Percentiles rank a stretch among this genome's conserved stretches.
Conservation (phyloP, 2,888 invertebrate genomes). For the Rotaria magnacalcarata region DNA sequence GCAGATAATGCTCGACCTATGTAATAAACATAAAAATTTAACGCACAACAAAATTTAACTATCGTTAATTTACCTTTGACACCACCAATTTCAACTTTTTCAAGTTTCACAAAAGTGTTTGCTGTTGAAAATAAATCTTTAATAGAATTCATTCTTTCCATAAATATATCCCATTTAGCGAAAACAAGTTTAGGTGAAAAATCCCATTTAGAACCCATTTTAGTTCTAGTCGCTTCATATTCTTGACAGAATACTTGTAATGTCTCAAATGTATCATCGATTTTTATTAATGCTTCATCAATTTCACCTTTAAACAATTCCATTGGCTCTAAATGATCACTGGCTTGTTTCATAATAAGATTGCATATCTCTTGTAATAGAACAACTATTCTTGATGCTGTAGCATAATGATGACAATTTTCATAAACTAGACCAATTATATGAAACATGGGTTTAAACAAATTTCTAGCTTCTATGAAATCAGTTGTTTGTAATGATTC, state of each 20-base stretch:
- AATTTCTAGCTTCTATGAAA: slow-evolving; percentile 71
- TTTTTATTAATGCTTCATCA: slow-evolving; percentile 81
- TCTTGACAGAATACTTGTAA: slow-evolving; percentile 53
- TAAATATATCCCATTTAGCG: slow-evolving; percentile 57
- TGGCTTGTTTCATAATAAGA: slow-evolving; percentile 80
- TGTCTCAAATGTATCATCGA: slow-evolving; percentile 60
- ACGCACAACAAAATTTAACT: not conserved
- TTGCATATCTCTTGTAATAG: slow-evolving; percentile 83
- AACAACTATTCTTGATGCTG: slow-evolving; percentile 79
- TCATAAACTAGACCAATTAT: slow-evolving; percentile 83
- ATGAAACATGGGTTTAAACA: slow-evolving; percentile 74
- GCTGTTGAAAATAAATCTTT: slow-evolving; percentile 77
- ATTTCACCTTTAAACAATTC: slow-evolving; percentile 90
- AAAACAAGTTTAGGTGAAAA: slow-evolving; percentile 59
- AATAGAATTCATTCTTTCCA: slow-evolving; percentile 55
- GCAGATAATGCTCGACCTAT: slow-evolving; percentile 49
- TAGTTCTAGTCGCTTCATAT: slow-evolving; percentile 56
- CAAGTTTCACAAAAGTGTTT: slow-evolving; percentile 83
- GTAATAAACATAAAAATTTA: not conserved
- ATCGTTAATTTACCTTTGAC: slow-evolving; percentile 38
- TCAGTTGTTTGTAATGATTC: slow-evolving; percentile 73
- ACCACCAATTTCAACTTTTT: slow-evolving; percentile 87
- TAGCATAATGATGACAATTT: slow-evolving; percentile 78
- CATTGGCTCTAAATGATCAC: slow-evolving; percentile 79
- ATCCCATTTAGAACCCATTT: slow-evolving; percentile 57